These are phyloP conservation scores for Myathropa florea DNA, from an alignment of 2,888 invertebrate genomes.

Conservation along the genomic window DNA sequence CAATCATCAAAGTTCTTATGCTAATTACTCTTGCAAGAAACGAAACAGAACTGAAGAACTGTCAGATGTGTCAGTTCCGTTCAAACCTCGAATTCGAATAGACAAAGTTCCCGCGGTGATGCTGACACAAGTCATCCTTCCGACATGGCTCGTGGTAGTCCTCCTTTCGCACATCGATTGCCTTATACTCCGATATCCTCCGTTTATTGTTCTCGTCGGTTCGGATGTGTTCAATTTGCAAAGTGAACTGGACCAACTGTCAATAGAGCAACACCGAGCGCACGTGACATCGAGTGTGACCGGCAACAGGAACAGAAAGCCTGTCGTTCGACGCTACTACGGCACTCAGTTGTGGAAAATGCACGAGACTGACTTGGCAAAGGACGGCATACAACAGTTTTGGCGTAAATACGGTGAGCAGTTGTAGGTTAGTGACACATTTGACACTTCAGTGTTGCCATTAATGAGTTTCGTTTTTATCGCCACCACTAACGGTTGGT, in stretches of 20 bases:
- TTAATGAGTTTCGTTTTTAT: neutral
- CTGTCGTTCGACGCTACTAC: slow-evolving; percentile 74
- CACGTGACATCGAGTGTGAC: neutral
- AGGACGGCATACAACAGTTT: slow-evolving; percentile 75
- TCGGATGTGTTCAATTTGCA: slow-evolving; percentile 14
- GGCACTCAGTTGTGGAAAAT: slow-evolving; percentile 90
- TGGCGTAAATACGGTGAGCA: slow-evolving; percentile 73
- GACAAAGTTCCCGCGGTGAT: neutral
- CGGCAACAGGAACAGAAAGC: slow-evolving; percentile 48
- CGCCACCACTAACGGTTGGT: too few species aligned
- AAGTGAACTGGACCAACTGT: neutral
- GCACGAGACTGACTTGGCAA: slow-evolving; percentile 77
- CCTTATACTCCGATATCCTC: neutral
- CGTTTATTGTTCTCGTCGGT: slow-evolving; percentile 15
- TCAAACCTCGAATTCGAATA: neutral
- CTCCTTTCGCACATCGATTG: slow-evolving; percentile 4
- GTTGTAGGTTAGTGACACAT: neutral
- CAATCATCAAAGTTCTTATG: neutral
- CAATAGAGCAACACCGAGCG: neutral
- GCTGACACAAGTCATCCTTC: slow-evolving; percentile 25
- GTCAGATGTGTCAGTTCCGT: neutral
- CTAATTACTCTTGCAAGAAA: neutral
- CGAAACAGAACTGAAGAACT: neutral
- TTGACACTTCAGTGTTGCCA: neutral
- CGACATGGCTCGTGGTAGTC: slow-evolving; percentile 9